Evolutionary conservation across 2,888 invertebrate genomes (phyloP).

Genomic region (Toxonevra muliebris): DNA sequence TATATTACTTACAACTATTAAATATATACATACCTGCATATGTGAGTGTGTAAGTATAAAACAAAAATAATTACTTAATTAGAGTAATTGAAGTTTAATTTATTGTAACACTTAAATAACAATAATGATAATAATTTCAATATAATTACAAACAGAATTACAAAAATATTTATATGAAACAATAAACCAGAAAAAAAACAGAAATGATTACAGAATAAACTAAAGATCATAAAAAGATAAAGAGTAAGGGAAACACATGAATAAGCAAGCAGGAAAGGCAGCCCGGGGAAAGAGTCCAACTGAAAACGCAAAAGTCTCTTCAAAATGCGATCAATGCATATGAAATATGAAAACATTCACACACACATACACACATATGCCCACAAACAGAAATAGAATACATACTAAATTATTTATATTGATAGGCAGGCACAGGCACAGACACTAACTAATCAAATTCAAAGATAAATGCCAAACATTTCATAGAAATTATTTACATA

Average conservation of each 20-base stretch:
- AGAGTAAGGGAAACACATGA: neutral
- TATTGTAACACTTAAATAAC: constrained; percentile 36
- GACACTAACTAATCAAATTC: no score
- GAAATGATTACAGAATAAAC: constrained; percentile 26
- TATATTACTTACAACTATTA: neutral
- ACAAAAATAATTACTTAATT: constrained; percentile 1
- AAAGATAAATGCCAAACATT: constrained; percentile 21
- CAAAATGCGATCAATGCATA: constrained; percentile 52
- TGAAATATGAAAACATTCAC: constrained; percentile 44
- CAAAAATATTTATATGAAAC: constrained; percentile 28
- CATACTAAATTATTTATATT: no score
- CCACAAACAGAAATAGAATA: no score
- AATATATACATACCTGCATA: neutral
- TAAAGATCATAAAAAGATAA: neutral
- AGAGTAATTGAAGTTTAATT: constrained; percentile 39
- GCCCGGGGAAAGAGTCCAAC: no score
- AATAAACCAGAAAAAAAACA: neutral
- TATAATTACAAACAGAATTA: constrained; percentile 44
- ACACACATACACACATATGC: no score
- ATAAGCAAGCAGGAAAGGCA: no score
- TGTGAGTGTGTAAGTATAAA: neutral
- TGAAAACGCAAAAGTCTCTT: constrained; percentile 18
- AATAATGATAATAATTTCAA: constrained; percentile 44
- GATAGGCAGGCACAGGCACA: no score
- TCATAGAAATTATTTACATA: constrained; percentile 44